Evolutionary conservation across 1,140 invertebrate genomes (phyloP).

Genomic region (Drosophila nigromelanica): DNA sequence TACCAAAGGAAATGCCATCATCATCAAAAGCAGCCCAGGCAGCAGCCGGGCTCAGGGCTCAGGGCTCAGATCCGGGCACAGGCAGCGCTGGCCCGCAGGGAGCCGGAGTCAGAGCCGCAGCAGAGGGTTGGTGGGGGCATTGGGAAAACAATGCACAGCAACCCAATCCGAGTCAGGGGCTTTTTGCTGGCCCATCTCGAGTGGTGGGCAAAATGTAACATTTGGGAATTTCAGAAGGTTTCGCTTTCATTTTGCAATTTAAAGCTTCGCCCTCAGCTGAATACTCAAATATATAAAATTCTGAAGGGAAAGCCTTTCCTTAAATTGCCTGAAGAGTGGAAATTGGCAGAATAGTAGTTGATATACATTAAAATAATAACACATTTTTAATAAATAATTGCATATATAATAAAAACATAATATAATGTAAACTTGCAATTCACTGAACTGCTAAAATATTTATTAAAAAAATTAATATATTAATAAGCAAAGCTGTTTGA

Average conservation of each 20-base stretch:
- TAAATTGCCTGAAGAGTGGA: neutral
- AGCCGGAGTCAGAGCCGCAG: conserved; percentile 25
- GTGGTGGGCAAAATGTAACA: conserved; percentile 53
- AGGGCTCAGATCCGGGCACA: conserved; percentile 20
- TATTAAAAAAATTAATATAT: no score
- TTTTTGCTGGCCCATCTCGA: conserved; percentile 22
- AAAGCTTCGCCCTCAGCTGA: conserved; percentile 24
- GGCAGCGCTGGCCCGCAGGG: conserved; percentile 56
- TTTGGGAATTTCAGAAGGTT: conserved; percentile 70
- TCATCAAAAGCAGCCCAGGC: conserved; percentile 77
- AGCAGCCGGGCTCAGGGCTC: conserved; percentile 47
- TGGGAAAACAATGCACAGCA: conserved; percentile 57
- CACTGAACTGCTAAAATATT: no score
- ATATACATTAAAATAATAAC: neutral
- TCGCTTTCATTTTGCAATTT: conserved; percentile 70
- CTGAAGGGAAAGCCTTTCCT: neutral
- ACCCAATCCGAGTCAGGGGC: conserved; percentile 39
- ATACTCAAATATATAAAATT: neutral
- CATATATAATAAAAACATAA: no score
- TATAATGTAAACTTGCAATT: no score
- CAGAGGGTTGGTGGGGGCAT: conserved; percentile 5
- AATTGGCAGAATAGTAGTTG: neutral
- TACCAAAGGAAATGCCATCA: conserved; percentile 83
- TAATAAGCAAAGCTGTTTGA: no score
- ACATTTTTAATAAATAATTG: no score